A percentile compares a stretch with the other conserved stretches of the same genome.
Conservation (phyloP, 2,888 invertebrate species). For the Fragum whitleyi region DNA sequence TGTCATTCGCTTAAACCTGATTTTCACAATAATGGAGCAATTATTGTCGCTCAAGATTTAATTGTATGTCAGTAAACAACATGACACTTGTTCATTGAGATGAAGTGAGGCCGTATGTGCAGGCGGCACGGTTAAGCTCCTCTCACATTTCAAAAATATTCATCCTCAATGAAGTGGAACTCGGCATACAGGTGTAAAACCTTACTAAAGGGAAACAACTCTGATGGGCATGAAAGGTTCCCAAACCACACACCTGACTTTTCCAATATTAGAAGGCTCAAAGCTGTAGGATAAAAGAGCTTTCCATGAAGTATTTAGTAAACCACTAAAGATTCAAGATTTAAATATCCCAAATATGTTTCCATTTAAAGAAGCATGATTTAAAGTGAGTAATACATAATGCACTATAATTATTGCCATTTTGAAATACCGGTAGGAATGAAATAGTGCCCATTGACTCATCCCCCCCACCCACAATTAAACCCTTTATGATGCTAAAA, state of each 20-base stretch:
- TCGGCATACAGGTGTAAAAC: background rate
- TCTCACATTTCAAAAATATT: background rate
- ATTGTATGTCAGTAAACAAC: constrained; percentile 12
- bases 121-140: background rate
- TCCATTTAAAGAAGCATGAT: too few relatives aligned
- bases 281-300: too few relatives aligned
- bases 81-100: constrained; percentile 7
- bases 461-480: too few relatives aligned
- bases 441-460: too few relatives aligned
- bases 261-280: background rate
- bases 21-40: constrained; percentile 14
- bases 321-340: too few relatives aligned
- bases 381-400: too few relatives aligned
- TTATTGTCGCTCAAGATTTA: constrained; percentile 3
- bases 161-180: background rate
- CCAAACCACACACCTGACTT: background rate
- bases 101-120: background rate
- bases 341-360: too few relatives aligned
- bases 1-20: constrained; percentile 6
- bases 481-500: too few relatives aligned
- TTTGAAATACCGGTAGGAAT: too few relatives aligned
- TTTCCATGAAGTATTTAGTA: too few relatives aligned
- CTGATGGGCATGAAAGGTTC: background rate
- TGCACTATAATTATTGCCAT: too few relatives aligned
- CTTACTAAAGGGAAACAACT: background rate